A percentile compares a stretch with the other conserved stretches of the same genome.
Evolutionary conservation across 2,797 vertebrate species (phyloP).

Genomic region (Cossypha heuglini): DNA sequence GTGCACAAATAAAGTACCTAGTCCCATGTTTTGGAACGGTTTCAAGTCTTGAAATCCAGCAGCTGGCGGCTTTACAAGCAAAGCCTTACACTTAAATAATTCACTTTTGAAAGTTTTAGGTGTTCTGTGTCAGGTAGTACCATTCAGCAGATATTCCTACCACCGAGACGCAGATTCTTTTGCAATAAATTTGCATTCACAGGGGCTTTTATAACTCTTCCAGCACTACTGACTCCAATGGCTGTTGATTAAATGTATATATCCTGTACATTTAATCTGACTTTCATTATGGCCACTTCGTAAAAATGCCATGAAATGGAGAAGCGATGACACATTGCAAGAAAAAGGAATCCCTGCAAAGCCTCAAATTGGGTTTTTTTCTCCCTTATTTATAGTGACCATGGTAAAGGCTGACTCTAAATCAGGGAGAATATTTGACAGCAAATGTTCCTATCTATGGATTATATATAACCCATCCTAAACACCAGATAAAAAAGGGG

Average conservation of each 20-base stretch:
- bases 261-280: constrained; percentile 90
- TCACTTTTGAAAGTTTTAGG: constrained; percentile 79
- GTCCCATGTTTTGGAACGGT: constrained; percentile 80
- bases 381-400: constrained; percentile 89
- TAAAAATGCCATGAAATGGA: constrained; percentile 95
- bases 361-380: constrained; percentile 89
- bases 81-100: constrained; percentile 82
- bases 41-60: constrained; percentile 83
- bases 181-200: constrained; percentile 82
- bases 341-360: constrained; percentile 91
- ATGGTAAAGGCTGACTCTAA: constrained; percentile 88
- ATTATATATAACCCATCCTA: constrained; percentile 88
- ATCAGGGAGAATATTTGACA: constrained; percentile 93
- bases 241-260: constrained; percentile 79
- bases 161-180: constrained; percentile 72
- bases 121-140: constrained; percentile 89
- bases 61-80: constrained; percentile 84
- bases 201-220: constrained; percentile 75
- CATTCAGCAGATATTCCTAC: constrained; percentile 79
- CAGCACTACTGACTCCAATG: constrained; percentile 69
- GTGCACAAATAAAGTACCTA: constrained; percentile 87
- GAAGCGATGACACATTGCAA: constrained; percentile 87
- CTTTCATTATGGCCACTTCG: constrained; percentile 98
- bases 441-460: constrained; percentile 88
- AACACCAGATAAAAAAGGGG: constrained; percentile 85